phyloP scores from a whole-genome alignment of 2,888 invertebrate genomes.

The Monopis laevigella region DNA sequence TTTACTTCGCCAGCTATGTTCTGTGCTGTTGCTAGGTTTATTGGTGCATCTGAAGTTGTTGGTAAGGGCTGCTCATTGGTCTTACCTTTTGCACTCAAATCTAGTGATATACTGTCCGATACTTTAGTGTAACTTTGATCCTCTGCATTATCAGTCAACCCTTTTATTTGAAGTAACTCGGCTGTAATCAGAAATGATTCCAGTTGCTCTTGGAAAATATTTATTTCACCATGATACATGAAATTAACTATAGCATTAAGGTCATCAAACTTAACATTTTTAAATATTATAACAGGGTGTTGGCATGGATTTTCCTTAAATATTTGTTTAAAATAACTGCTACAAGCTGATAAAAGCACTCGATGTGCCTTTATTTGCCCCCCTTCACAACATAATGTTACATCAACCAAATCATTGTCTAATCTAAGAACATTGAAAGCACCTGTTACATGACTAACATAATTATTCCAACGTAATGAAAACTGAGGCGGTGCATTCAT shows the following conservation, averaged over 20 bases:
- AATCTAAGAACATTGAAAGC: slow-evolving; percentile 79
- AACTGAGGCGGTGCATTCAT: slow-evolving; percentile 79
- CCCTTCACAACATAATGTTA: slow-evolving; percentile 86
- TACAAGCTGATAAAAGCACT: slow-evolving; percentile 86
- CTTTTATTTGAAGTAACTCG: slow-evolving; percentile 79
- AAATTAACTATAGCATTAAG: slow-evolving; percentile 81
- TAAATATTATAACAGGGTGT: slow-evolving; percentile 83
- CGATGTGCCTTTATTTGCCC: slow-evolving; percentile 85
- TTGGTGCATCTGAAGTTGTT: slow-evolving; percentile 42
- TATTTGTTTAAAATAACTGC: slow-evolving; percentile 79
- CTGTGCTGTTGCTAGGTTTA: slow-evolving; percentile 53
- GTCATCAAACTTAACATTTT: slow-evolving; percentile 81
- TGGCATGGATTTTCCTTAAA: slow-evolving; percentile 82
- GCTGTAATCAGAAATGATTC: slow-evolving; percentile 82
- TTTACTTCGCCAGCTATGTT: too few species aligned
- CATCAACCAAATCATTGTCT: slow-evolving; percentile 81
- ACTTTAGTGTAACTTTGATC: slow-evolving; percentile 44
- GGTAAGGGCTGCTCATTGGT: not conserved
- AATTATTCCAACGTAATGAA: slow-evolving; percentile 89
- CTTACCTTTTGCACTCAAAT: slow-evolving; percentile 46
- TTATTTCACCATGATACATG: slow-evolving; percentile 86
- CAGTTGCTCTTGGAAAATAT: slow-evolving; percentile 80
- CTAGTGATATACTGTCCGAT: slow-evolving; percentile 45
- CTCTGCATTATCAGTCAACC: slow-evolving; percentile 71
- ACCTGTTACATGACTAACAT: slow-evolving; percentile 80